Conservation (phyloP, 2,113 vertebrate genomes). For the Aptenodytes forsteri region DNA sequence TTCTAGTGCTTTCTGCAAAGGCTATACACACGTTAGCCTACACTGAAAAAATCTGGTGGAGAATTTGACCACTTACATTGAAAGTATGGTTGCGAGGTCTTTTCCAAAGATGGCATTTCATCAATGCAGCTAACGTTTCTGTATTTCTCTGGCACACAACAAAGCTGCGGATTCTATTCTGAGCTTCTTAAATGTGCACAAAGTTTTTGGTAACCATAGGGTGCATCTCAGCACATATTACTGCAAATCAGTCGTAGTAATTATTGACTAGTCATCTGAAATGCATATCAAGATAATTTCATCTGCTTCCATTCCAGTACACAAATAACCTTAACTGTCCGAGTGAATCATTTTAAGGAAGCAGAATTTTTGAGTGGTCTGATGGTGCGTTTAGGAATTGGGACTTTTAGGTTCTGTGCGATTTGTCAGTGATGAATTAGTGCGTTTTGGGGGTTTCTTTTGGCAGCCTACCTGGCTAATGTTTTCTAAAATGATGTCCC, state of each 20-base stretch:
- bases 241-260: no score
- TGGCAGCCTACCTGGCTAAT: not conserved
- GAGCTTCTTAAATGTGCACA: not conserved
- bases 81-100: not conserved
- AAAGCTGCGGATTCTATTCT: not conserved
- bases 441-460: not conserved
- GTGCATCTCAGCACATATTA: accelerated
- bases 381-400: not conserved
- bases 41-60: not conserved
- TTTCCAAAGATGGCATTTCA: not conserved
- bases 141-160: not conserved
- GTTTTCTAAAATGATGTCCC: not conserved
- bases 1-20: not conserved
- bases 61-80: not conserved
- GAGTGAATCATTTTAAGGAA: not conserved
- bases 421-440: not conserved
- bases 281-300: not conserved
- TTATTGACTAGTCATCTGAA: not conserved
- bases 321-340: not conserved
- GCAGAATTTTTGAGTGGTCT: not conserved
- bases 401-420: not conserved
- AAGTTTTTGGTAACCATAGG: not conserved
- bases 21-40: accelerated
- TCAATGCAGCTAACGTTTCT: not conserved
- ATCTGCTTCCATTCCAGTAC: not conserved